Evolutionary conservation across 1,140 invertebrate genomes (phyloP).

Genomic region (Drosophila murphyi): DNA sequence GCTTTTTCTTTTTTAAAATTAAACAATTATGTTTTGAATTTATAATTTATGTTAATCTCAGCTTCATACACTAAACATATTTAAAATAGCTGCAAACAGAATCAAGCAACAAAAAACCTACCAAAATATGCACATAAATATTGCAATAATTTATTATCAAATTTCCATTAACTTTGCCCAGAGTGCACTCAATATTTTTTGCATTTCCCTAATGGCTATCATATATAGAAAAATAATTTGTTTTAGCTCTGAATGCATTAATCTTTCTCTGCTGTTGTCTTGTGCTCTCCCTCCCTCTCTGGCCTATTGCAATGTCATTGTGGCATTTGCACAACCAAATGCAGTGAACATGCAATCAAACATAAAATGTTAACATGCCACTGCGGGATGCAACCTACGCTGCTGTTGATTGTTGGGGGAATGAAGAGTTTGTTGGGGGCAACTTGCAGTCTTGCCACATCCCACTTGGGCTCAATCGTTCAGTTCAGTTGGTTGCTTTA

Average conservation of each 20-base stretch:
- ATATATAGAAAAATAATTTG: conserved; percentile 30
- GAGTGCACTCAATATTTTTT: conserved; percentile 12
- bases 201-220: background rate
- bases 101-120: too few species aligned
- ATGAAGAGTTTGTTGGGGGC: background rate
- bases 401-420: background rate
- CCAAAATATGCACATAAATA: too few species aligned
- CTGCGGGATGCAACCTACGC: conserved; percentile 3
- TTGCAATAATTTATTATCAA: background rate
- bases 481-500: conserved; percentile 40
- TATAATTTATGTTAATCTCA: too few species aligned
- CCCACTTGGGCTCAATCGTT: conserved; percentile 41
- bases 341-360: conserved; percentile 47
- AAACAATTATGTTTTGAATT: too few species aligned
- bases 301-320: conserved; percentile 15
- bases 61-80: too few species aligned
- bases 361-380: conserved; percentile 47
- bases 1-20: too few species aligned
- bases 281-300: background rate
- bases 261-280: conserved; percentile 12
- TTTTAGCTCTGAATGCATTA: conserved; percentile 11
- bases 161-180: background rate
- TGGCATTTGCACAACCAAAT: conserved; percentile 38
- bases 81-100: too few species aligned
- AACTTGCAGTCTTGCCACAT: conserved; percentile 21